Base-by-base conservation (phyloP, 2,888 invertebrate species). In the Troilus luridus region DNA sequence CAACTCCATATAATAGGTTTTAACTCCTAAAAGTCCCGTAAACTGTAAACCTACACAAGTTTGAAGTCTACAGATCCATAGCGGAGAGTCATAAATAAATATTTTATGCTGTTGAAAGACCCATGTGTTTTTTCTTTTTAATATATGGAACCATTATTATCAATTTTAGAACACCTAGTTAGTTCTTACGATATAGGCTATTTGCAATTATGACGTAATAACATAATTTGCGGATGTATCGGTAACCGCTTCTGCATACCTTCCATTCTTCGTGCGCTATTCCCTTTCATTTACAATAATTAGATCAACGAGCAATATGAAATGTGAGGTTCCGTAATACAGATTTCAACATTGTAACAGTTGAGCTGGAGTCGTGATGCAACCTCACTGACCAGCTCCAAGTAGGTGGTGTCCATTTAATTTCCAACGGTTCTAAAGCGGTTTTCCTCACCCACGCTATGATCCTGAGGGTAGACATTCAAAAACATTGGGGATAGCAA, bases 251-350 rank as follows among this genome's bases (percentile, higher is more conserved):
- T 14, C 24, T 41, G 9, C 17, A 77, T 77, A 77, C 72, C 17
- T 27, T 41, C 72, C 72, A 77, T 41, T 67, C 67, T 10, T 14
- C n/a, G 72, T 41, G 72, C 27, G 7, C 72, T 77, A 67, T 67
- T 6, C 41, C 72, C 17, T 41, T 77, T 17, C 7, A 77, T 77
- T 41, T 67, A 77, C 27, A 77, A 77, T 77, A 77, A 77, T 77
- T 77, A 77, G 72, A 77, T 77, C 72, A 77, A 77, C 72, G 72
- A 77, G 41, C 85, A 58, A n/a, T 85, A 56, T 85, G 85, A 58
- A 58, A 54, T 85, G n/a, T n/a, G n/a, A 8, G 56, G n/a, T 56
- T 21, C 85, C 85, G 54, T 81, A 58, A 85, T 19, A n/a, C 2
- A 11, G 56, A 19, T 85, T 85, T 85, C 85, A 56, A 85, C 56